phyloP scores from a whole-genome alignment of 2,888 invertebrate species.

The Mechanitis messenoides region DNA sequence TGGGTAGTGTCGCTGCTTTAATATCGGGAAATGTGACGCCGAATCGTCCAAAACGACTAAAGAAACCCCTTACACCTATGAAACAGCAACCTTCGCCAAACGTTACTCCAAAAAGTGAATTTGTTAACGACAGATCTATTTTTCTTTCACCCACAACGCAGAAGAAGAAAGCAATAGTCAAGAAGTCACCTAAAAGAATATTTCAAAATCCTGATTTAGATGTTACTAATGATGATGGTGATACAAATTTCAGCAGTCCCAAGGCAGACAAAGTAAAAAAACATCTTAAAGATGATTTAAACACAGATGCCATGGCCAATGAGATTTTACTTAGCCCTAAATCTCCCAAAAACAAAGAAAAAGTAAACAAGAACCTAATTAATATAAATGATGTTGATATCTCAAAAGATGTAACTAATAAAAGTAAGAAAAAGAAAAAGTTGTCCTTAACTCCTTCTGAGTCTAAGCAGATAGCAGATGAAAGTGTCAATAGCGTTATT shows the following conservation, averaged over 20 bases:
- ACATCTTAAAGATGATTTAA: constrained; percentile 55
- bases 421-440: constrained; percentile 23
- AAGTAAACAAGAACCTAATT: constrained; percentile 16
- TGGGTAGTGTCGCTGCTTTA: constrained; percentile 77
- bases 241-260: constrained; percentile 41
- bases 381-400: constrained; percentile 15
- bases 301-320: constrained; percentile 28
- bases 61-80: constrained; percentile 61
- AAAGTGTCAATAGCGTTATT: constrained; percentile 5
- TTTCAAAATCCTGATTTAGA: constrained; percentile 62
- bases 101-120: constrained; percentile 67
- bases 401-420: constrained; percentile 34
- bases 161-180: constrained; percentile 66
- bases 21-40: constrained; percentile 76
- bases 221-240: constrained; percentile 41
- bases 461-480: constrained; percentile 1
- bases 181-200: constrained; percentile 69
- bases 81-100: constrained; percentile 66
- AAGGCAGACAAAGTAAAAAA: constrained; percentile 67
- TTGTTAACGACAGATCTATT: constrained; percentile 60
- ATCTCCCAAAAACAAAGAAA: constrained; percentile 32
- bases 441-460: constrained; percentile 25
- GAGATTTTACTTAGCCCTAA: constrained; percentile 30
- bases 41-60: constrained; percentile 66
- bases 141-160: constrained; percentile 64